Percentiles rank a stretch among this genome's conserved stretches.
Evolutionary conservation across 2,888 invertebrate species (phyloP).

Genomic region (Melanotus villosus): DNA sequence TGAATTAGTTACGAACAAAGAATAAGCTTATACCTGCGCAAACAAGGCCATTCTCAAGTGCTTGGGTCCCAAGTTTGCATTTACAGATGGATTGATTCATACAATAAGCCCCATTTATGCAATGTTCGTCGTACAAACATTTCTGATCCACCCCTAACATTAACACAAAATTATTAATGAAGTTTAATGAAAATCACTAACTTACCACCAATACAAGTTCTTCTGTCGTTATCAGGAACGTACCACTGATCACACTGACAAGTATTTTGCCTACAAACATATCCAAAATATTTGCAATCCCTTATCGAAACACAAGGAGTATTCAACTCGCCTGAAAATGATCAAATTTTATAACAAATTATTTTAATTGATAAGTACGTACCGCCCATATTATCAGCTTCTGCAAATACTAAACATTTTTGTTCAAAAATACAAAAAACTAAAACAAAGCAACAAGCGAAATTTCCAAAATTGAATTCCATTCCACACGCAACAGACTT

Average conservation of each 20-base stretch:
- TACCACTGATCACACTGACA: conserved; percentile 64
- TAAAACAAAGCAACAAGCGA: conserved; percentile 3
- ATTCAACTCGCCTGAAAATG: conserved; percentile 56
- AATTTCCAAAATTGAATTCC: conserved; percentile 19
- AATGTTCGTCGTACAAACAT: conserved; percentile 66
- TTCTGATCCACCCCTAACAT: conserved; percentile 62
- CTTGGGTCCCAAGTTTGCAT: conserved; percentile 60
- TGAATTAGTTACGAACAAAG: neutral
- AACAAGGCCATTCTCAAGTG: conserved; percentile 58
- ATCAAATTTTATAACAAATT: neutral
- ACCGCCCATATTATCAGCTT: neutral
- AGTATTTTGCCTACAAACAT: conserved; percentile 63
- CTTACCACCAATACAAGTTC: conserved; percentile 64
- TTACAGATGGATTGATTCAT: conserved; percentile 63
- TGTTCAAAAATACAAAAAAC: conserved; percentile 9
- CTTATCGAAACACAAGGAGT: conserved; percentile 51
- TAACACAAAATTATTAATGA: neutral
- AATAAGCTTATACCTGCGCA: conserved; percentile 60
- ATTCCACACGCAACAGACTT: neutral
- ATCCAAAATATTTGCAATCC: conserved; percentile 64
- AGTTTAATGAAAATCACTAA: conserved; percentile 4
- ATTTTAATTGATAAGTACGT: neutral
- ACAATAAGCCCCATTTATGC: conserved; percentile 66
- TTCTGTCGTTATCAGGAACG: conserved; percentile 57
- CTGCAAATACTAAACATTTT: neutral